Conservation (phyloP, 2,888 invertebrate species). For the Zygaena filipendulae region DNA sequence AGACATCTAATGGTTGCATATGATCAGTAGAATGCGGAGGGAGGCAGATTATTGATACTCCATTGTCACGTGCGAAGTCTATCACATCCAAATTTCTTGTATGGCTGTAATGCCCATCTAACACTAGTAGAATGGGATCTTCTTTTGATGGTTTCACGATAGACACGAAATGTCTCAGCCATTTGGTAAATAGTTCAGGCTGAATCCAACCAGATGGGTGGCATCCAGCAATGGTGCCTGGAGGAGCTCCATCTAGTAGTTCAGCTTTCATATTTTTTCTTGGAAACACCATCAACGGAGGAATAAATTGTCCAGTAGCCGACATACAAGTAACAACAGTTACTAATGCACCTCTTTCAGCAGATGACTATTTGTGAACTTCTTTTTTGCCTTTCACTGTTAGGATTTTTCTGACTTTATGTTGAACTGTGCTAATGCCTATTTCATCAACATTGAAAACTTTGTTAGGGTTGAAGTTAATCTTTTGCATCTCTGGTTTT, state of each 20-base stretch:
- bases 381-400: conserved; percentile 11
- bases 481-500: no score
- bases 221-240: conserved; percentile 17
- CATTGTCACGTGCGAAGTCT: conserved; percentile 9
- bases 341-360: conserved; percentile 11
- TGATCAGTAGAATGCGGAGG: conserved; percentile 8
- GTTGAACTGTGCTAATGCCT: conserved; percentile 24
- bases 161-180: conserved; percentile 25
- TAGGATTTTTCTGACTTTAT: no score
- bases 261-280: conserved; percentile 22
- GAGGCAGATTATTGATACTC: conserved; percentile 14
- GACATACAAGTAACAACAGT: conserved; percentile 12
- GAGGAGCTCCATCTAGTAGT: conserved; percentile 23
- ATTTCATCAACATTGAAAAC: conserved; percentile 27
- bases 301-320: conserved; percentile 9
- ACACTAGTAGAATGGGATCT: conserved; percentile 10
- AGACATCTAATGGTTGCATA: no score
- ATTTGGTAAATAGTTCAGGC: conserved; percentile 18
- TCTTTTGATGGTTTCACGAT: conserved; percentile 16
- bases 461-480: conserved; percentile 13
- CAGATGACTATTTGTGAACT: conserved; percentile 12
- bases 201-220: conserved; percentile 23
- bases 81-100: conserved; percentile 11
- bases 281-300: conserved; percentile 19
- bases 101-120: conserved; percentile 12